Conservation (phyloP, 1,140 invertebrate species). For the Homalodisca vitripennis region DNA sequence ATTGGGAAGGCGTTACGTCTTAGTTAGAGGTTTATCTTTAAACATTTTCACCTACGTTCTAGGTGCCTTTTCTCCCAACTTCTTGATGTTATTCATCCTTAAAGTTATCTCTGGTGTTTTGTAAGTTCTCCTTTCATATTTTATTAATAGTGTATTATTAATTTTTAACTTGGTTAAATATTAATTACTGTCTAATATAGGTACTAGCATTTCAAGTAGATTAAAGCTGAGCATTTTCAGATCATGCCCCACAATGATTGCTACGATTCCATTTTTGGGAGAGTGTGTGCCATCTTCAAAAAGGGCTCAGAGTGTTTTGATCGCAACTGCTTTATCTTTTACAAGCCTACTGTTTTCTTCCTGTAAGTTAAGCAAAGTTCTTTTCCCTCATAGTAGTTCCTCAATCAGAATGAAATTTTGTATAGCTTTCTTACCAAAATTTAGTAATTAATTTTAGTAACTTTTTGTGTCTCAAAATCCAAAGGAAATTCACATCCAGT, state of each 20-base stretch:
- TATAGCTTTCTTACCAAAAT: too few relatives aligned
- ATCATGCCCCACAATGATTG: not conserved
- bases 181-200: too few relatives aligned
- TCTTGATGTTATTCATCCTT: constrained; percentile 1
- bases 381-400: too few relatives aligned
- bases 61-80: not conserved
- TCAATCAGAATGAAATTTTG: too few relatives aligned
- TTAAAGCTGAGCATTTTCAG: too few relatives aligned
- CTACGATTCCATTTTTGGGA: not conserved
- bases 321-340: not conserved
- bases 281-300: not conserved
- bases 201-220: too few relatives aligned
- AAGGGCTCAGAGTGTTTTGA: not conserved
- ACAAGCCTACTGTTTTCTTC: not conserved
- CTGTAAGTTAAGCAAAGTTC: not conserved
- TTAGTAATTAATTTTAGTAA: too few relatives aligned
- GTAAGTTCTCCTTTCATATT: too few relatives aligned
- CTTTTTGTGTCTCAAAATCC: too few relatives aligned
- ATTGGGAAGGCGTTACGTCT: not conserved
- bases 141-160: too few relatives aligned
- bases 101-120: constrained; percentile 4
- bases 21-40: not conserved
- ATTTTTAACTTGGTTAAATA: too few relatives aligned
- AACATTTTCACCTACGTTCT: constrained; percentile 1
- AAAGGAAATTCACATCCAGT: too few relatives aligned